A percentile compares a stretch with the other conserved stretches of the same genome.
These are phyloP conservation scores for Aphidius gifuensis DNA, from an alignment of 1,140 invertebrate species.

Conservation along the genomic window DNA sequence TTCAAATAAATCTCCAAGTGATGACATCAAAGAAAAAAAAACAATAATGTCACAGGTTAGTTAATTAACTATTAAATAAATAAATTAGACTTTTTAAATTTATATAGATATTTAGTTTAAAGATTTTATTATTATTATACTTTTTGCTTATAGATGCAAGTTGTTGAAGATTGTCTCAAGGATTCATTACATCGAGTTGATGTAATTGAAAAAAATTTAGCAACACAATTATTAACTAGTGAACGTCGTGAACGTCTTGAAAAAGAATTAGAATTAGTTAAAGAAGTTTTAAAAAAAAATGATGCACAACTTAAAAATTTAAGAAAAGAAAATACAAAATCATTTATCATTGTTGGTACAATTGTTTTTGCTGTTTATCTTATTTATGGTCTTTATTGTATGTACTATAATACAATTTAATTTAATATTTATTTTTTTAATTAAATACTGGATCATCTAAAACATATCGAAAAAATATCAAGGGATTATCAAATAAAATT, in stretches of 20 bases:
- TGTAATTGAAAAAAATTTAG: constrained; percentile 42
- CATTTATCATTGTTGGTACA: constrained; percentile 42
- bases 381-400: constrained; percentile 39
- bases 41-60: constrained; percentile 12
- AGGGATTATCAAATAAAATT: no score
- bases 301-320: constrained; percentile 38
- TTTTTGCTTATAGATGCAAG: constrained; percentile 42
- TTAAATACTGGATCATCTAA: background rate
- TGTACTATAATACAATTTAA: constrained; percentile 28
- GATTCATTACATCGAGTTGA: constrained; percentile 39
- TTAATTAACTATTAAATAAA: background rate
- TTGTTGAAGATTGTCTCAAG: constrained; percentile 42
- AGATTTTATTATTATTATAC: background rate
- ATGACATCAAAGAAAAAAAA: background rate
- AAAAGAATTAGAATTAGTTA: constrained; percentile 40
- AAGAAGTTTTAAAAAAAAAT: constrained; percentile 39
- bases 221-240: constrained; percentile 34
- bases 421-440: background rate
- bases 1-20: no score
- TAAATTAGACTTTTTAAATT: background rate
- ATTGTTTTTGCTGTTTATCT: constrained; percentile 42
- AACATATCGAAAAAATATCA: constrained; percentile 6
- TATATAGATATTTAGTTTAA: constrained; percentile 1
- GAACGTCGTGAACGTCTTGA: constrained; percentile 46
- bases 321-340: constrained; percentile 42